These are phyloP conservation scores for Sebastes minor DNA, from an alignment of 2,797 vertebrate genomes.

Conservation along the genomic window DNA sequence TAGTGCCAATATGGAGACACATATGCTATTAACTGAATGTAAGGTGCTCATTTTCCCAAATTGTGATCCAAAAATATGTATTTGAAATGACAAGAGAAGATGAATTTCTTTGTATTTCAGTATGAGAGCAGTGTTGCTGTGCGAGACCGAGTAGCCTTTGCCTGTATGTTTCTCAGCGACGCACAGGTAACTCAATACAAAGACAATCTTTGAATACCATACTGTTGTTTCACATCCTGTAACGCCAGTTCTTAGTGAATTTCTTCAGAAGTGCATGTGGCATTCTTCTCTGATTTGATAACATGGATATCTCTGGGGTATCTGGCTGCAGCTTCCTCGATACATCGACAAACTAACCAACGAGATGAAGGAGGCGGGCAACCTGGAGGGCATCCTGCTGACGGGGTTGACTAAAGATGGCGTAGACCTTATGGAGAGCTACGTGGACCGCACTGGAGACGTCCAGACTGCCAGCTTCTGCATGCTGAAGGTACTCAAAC, in stretches of 20 bases:
- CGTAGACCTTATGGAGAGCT: slow-evolving; percentile 98
- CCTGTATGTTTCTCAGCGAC: slow-evolving; percentile 96
- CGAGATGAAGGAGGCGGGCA: slow-evolving; percentile 97
- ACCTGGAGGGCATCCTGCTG: slow-evolving; percentile 96
- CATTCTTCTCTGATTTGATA: background rate
- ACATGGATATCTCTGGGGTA: background rate
- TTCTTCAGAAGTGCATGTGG: background rate
- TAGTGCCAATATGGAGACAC: background rate
- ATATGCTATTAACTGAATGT: background rate
- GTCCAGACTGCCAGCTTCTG: slow-evolving; percentile 99
- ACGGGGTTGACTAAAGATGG: slow-evolving; percentile 98
- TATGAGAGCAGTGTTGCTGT: slow-evolving; percentile 94
- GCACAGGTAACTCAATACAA: slow-evolving; percentile 84
- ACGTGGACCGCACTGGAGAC: slow-evolving; percentile 95
- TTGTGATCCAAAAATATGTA: background rate
- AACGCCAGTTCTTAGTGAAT: background rate
- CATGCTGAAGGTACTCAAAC: slow-evolving; percentile 90
- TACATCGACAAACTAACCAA: slow-evolving; percentile 95
- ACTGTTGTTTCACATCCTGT: background rate
- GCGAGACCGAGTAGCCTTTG: slow-evolving; percentile 95
- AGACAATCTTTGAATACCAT: background rate
- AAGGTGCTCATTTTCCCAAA: background rate
- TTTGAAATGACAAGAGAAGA: background rate
- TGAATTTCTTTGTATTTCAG: slow-evolving; percentile 72
- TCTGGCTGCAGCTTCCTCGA: slow-evolving; percentile 88